A percentile compares a stretch with the other conserved stretches of the same genome.
Evolutionary conservation across 2,888 invertebrate genomes (phyloP).

Genomic region (Epinotia demarniana): DNA sequence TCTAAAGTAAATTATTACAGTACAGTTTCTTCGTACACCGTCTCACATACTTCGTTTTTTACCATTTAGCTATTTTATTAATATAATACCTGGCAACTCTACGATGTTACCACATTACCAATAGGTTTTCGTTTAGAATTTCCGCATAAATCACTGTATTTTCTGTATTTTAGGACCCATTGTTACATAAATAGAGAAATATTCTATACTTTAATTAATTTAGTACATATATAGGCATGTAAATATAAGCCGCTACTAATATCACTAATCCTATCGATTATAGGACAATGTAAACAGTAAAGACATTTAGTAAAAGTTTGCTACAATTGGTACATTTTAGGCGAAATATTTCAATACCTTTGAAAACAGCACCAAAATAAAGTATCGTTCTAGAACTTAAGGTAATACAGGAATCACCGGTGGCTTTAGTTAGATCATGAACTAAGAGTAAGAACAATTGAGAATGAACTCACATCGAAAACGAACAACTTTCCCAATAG

Average conservation of each 20-base stretch:
- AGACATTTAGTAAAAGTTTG: constrained; percentile 35
- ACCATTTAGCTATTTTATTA: too few species aligned
- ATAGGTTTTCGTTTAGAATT: constrained; percentile 1
- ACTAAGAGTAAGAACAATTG: too few species aligned
- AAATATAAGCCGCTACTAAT: constrained; percentile 38
- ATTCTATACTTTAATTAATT: constrained; percentile 19
- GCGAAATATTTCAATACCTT: constrained; percentile 6
- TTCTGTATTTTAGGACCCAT: not conserved
- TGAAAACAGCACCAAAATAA: not conserved
- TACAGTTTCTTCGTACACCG: too few species aligned
- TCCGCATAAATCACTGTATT: not conserved
- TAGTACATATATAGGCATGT: constrained; percentile 33
- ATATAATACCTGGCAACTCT: too few species aligned
- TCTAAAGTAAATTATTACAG: too few species aligned
- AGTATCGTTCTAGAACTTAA: not conserved
- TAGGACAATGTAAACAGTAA: constrained; percentile 39
- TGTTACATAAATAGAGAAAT: constrained; percentile 25
- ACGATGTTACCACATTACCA: not conserved
- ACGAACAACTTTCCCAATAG: too few species aligned
- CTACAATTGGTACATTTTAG: constrained; percentile 39
- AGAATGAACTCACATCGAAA: too few species aligned
- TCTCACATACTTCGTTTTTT: too few species aligned
- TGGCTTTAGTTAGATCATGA: too few species aligned
- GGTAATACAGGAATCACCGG: not conserved
- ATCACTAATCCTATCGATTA: constrained; percentile 30